Conservation (phyloP, 2,797 vertebrate genomes). For the Melanotaenia pygmaea region DNA sequence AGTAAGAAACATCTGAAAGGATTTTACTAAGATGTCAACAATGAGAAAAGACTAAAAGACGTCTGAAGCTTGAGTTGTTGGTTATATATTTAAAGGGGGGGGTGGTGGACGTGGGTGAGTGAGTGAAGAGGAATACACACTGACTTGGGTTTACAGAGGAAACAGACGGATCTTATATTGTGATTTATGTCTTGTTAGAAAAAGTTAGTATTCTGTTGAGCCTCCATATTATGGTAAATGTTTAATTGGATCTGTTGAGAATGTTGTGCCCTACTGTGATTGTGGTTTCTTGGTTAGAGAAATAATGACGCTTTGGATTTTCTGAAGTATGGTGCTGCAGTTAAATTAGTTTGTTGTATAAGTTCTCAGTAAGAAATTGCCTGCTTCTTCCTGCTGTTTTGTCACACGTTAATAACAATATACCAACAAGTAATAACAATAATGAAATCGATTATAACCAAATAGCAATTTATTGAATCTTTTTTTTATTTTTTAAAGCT, state of each 20-base stretch:
- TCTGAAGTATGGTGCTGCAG: background rate
- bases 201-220: no score
- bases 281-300: background rate
- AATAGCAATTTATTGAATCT: background rate
- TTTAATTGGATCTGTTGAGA: no score
- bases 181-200: no score
- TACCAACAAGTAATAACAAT: no score
- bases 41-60: background rate
- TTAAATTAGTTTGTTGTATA: background rate
- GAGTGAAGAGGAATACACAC: no score
- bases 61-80: background rate
- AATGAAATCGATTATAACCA: no score
- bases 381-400: background rate
- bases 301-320: background rate
- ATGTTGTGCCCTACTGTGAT: background rate
- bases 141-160: no score
- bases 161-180: no score
- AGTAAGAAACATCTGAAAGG: no score
- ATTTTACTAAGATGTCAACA: background rate
- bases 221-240: no score
- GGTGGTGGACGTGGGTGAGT: no score
- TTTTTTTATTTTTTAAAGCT: background rate
- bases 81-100: background rate
- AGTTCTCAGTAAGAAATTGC: background rate
- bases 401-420: no score